Conservation (phyloP, 2,797 vertebrate species). For the Acanthurus lineatus region DNA sequence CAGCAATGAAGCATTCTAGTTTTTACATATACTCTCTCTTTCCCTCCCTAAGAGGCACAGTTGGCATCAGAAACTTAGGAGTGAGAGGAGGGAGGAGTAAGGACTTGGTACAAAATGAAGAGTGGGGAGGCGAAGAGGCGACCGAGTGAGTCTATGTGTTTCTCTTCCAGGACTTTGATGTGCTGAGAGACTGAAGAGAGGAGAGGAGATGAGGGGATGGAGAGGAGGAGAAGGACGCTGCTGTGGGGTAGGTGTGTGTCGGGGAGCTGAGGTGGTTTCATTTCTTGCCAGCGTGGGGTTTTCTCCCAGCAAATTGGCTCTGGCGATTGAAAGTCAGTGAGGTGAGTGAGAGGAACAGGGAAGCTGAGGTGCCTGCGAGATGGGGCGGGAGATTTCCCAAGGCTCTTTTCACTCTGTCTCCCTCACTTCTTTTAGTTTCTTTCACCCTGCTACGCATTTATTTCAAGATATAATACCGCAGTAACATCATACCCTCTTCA, state of each 20-base stretch:
- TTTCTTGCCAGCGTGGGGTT: slow-evolving; percentile 70
- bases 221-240: slow-evolving; percentile 35
- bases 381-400: slow-evolving; percentile 66
- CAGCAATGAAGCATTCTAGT: not conserved
- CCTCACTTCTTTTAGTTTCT: slow-evolving; percentile 35
- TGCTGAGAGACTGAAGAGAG: slow-evolving; percentile 43
- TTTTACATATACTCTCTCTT: not conserved
- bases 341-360: slow-evolving; percentile 70
- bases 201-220: slow-evolving; percentile 46
- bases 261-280: slow-evolving; percentile 70
- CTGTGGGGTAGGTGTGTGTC: slow-evolving; percentile 57
- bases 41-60: slow-evolving; percentile 3
- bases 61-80: slow-evolving; percentile 26
- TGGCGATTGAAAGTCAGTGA: slow-evolving; percentile 78
- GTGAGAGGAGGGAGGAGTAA: slow-evolving; percentile 12
- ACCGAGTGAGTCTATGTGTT: slow-evolving; percentile 39
- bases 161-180: slow-evolving; percentile 73
- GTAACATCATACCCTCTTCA: slow-evolving; percentile 48
- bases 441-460: slow-evolving; percentile 34
- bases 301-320: slow-evolving; percentile 78
- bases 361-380: slow-evolving; percentile 54
- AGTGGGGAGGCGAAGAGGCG: slow-evolving; percentile 29
- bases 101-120: slow-evolving; percentile 43
- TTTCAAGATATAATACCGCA: slow-evolving; percentile 37
- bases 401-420: slow-evolving; percentile 42